Conservation (phyloP, 2,797 vertebrate genomes). For the Cyclopterus lumpus region DNA sequence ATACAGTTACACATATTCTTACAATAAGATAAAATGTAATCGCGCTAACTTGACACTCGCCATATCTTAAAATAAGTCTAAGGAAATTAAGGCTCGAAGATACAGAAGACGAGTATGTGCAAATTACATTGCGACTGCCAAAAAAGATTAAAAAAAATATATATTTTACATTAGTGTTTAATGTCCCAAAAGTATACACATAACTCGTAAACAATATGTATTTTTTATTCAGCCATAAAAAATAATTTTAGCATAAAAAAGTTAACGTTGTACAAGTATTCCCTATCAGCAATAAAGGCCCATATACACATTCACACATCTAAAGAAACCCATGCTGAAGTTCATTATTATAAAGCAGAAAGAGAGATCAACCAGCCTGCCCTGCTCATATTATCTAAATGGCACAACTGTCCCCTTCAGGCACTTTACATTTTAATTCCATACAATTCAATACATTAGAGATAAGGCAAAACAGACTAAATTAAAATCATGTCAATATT, state of each 20-base stretch:
- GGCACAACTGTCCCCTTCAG: slow-evolving; percentile 21
- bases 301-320: slow-evolving; percentile 38
- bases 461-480: slow-evolving; percentile 19
- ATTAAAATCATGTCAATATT: slow-evolving; percentile 42
- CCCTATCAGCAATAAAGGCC: slow-evolving; percentile 42
- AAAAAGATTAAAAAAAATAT: neutral
- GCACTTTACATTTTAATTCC: slow-evolving; percentile 30
- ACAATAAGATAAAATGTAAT: neutral
- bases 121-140: neutral
- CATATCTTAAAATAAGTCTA: no score
- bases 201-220: neutral
- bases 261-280: slow-evolving; percentile 44
- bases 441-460: slow-evolving; percentile 29
- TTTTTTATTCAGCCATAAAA: slow-evolving; percentile 60
- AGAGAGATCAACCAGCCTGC: slow-evolving; percentile 2
- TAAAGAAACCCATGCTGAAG: slow-evolving; percentile 19
- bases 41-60: no score
- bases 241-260: slow-evolving; percentile 52
- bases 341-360: slow-evolving; percentile 35
- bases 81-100: neutral
- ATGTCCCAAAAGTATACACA: neutral
- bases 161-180: neutral
- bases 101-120: neutral
- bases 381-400: slow-evolving; percentile 8
- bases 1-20: neutral